Evolutionary conservation across 2,113 vertebrate genomes (phyloP).

Genomic region (Prionailurus viverrinus): DNA sequence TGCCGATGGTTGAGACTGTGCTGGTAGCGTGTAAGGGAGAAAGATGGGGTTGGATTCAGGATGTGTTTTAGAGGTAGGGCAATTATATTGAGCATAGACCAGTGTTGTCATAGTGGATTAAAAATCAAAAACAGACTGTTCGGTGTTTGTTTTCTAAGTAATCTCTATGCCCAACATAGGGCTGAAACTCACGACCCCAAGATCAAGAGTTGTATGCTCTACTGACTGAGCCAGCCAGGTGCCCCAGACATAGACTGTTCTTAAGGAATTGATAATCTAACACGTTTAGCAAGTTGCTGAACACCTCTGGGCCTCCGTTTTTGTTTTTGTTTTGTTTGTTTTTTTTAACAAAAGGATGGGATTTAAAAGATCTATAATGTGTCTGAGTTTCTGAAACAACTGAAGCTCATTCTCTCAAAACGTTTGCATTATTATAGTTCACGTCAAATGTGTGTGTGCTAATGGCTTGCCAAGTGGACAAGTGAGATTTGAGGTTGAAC

Average conservation of each 20-base stretch:
- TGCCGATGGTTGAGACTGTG: background rate
- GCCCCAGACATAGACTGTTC: background rate
- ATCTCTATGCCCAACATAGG: background rate
- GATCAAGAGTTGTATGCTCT: background rate
- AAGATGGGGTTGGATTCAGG: background rate
- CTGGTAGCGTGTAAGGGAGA: background rate
- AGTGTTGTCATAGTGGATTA: conserved; percentile 4
- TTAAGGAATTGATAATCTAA: conserved; percentile 46
- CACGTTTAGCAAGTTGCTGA: background rate
- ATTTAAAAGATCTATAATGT: conserved; percentile 12
- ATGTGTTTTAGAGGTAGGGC: background rate
- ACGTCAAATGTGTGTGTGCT: background rate
- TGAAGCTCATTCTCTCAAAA: conserved; percentile 45
- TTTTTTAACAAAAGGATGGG: background rate
- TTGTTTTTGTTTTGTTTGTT: background rate
- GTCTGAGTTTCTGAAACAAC: conserved; percentile 39
- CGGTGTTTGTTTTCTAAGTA: background rate
- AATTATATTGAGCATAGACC: background rate
- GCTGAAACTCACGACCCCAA: background rate
- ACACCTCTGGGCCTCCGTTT: background rate
- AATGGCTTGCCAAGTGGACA: background rate
- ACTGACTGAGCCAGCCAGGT: background rate
- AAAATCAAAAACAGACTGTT: background rate
- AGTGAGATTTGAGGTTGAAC: conserved; percentile 4
- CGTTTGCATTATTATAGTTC: background rate